Conservation (phyloP, 2,888 invertebrate genomes). For the Xiphydria camelus region DNA sequence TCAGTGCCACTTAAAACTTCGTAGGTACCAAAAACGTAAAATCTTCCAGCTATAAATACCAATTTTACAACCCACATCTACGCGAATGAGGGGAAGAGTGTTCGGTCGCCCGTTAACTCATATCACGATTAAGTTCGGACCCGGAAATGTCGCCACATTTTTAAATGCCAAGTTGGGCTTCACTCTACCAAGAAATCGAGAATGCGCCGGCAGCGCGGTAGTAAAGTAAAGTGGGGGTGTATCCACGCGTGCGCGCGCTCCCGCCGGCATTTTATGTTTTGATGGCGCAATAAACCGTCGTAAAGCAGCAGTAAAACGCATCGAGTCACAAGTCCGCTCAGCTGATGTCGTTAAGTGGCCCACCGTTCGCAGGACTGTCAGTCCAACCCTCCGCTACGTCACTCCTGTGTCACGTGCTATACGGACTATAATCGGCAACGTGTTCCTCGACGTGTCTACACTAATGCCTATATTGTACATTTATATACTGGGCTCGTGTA, state of each 20-base stretch:
- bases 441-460: too few relatives aligned
- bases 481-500: too few relatives aligned
- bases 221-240: conserved; percentile 47
- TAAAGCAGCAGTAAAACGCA: conserved; percentile 58
- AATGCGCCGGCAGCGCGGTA: conserved; percentile 39
- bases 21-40: too few relatives aligned
- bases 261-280: conserved; percentile 56
- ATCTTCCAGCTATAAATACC: too few relatives aligned
- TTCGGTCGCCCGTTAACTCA: too few relatives aligned
- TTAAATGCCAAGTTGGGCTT: background rate
- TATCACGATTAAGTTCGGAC: background rate
- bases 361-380: conserved; percentile 41
- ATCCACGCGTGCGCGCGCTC: conserved; percentile 51
- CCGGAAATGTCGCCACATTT: background rate
- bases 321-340: conserved; percentile 57
- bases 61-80: too few relatives aligned
- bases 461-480: too few relatives aligned
- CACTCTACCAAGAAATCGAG: conserved; percentile 28
- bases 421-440: conserved; percentile 19
- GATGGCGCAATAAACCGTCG: conserved; percentile 58
- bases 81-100: too few relatives aligned
- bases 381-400: conserved; percentile 29
- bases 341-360: conserved; percentile 56
- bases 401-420: conserved; percentile 28
- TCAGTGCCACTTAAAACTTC: too few relatives aligned